Evolutionary conservation across 2,797 vertebrate species (phyloP), one percentile per base, ranked within the genome.

Genomic region (Sylvia borin): DNA sequence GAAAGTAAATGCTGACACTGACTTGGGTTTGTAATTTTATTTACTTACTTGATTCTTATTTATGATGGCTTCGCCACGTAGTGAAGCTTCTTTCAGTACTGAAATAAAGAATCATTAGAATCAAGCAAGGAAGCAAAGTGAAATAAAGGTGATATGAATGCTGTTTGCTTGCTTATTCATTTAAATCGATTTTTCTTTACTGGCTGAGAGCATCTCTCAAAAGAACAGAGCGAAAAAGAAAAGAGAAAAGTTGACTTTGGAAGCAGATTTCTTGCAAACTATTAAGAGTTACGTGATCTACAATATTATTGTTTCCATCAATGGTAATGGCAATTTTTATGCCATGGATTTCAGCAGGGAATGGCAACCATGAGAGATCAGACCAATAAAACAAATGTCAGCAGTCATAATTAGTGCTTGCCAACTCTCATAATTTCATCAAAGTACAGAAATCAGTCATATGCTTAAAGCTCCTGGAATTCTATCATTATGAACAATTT

Each of bases 81-180:
- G 38, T 55, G 78, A 93, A 91, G 68, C 31, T 57, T 72, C 78
- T 78, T 72, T 85, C 1, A 1, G 43, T 72, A 42, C 11, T 74
- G 74, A 96, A 94, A 96, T 84, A 91, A 94, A 88, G 51, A 55
- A 82, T 91, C 79, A 82, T 92, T 95, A 94, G 60, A 81, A 86
- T 90, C 57, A 92, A 90, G 32, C 27, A 65, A 91, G 43, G 62
- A 96, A 93, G 45, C n/a, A 92, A 84, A 94, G 90, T 71, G 77
- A 96, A 90, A 93, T 92, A 94, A 94, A 94, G 40, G 88, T 85
- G 84, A 77, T 91, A 77, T 85, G 72, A 95, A 94, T 85, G 57
- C 40, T 89, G 12, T 85, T 90, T 1, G 0, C 67, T 94, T 93
- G 60, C n/a, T 93, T 93, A 90, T 94, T 92, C 48, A 79, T 92